Evolutionary conservation across 1,140 invertebrate species (phyloP), one percentile per base, ranked within the genome.

Genomic region (Euborellia annulipes): DNA sequence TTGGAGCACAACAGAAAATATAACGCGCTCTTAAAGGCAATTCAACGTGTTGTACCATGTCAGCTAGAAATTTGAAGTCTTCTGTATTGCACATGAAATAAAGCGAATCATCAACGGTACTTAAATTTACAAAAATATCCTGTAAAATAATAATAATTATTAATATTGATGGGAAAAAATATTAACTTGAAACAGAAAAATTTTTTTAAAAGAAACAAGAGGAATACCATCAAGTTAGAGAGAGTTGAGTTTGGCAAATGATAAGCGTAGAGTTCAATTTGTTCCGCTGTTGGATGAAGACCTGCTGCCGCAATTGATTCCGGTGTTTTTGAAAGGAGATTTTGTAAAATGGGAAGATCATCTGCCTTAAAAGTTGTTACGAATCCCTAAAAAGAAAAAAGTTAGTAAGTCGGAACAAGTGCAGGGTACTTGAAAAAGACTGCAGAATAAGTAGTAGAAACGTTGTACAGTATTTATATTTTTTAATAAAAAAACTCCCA

Each of bases 1-100:
- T 90, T 0, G 95, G 95, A n/a, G 93, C 84, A 66, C 90, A 95
- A 59, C 95, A 98, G 60, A 98, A 97, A 1, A 93, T 79, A 65
- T 97, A 99, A 46, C 92, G 71, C 2, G 84, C 82, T 45, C 89
- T 70, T 7, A 98, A 62, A 20, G 90, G 76, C 14, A 98, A 63
- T 1, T 84, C 80, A 17, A 98, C 82, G 63, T 97, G 89, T 55
- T 98, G 86, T 54, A 98, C 94, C 79, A 95, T 89, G 58, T 95
- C 85, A 9, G 94, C 94, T 1, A 98, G 65, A 60, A 89, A 91
- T 67, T 96, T 97, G 61, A 98, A 96, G 53, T 89, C 85, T 47
- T 94, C 85, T 39, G 86, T 80, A 52, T 92, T 85, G 64, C 95
- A 98, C 80, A 98, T 93, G 63, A 98, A 98, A 62, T 95, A 99